These are phyloP conservation scores for Junonia oenone DNA, from an alignment of 2,888 invertebrate genomes.

Conservation along the genomic window DNA sequence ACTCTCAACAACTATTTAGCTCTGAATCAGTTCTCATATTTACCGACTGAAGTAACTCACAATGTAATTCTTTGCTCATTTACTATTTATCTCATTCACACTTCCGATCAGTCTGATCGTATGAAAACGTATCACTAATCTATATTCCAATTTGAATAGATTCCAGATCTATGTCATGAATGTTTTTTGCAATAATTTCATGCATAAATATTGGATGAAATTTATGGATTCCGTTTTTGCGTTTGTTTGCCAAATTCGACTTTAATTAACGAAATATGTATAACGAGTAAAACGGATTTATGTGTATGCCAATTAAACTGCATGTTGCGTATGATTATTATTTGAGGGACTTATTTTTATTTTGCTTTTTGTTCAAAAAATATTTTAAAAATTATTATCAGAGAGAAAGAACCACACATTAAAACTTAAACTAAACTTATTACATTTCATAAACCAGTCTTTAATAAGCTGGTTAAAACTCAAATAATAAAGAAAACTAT, in stretches of 20 bases:
- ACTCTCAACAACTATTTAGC: slow-evolving; percentile 18
- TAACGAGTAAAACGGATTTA: neutral
- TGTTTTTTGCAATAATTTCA: neutral
- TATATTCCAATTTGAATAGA: neutral
- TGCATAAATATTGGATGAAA: neutral
- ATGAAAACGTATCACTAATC: neutral
- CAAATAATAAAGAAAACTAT: neutral
- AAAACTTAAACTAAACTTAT: neutral
- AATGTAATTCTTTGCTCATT: neutral
- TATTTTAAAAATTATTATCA: too few relatives aligned
- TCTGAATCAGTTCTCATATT: slow-evolving; percentile 14
- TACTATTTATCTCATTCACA: neutral
- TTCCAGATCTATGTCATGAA: neutral
- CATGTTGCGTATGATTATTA: too few relatives aligned
- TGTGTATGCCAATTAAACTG: too few relatives aligned
- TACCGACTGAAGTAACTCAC: neutral
- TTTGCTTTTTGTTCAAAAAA: too few relatives aligned
- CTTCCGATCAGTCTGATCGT: neutral
- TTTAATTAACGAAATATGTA: neutral
- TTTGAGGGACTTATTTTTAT: too few relatives aligned
- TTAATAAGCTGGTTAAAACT: neutral
- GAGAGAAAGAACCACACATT: too few relatives aligned
- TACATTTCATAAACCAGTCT: too few relatives aligned
- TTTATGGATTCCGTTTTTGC: neutral
- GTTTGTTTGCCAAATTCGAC: neutral